Evolutionary conservation across 2,888 invertebrate genomes (phyloP), one percentile per base, ranked within the genome.

Genomic region (Drosophila affinis): DNA sequence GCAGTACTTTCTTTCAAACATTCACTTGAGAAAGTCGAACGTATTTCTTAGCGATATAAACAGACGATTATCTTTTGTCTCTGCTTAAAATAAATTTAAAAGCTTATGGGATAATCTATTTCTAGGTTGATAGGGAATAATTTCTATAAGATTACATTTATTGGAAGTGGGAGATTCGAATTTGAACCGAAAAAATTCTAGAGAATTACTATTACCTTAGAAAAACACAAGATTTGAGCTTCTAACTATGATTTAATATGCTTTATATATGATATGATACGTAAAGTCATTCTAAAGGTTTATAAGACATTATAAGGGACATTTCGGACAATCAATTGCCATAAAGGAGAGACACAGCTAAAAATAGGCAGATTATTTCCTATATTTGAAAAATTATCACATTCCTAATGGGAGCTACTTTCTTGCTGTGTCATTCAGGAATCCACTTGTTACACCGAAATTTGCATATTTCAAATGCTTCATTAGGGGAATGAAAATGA

Each of bases 391-490:
- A n/a, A 39, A 39, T 39, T 7, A n/a, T 7, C 7, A n/a, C 14
- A 39, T n/a, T n/a, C 39, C n/a, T 39, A 6, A 39, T 39, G 14
- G 14, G 2, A 14, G n/a, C 1, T 7, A 39, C 39, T 39, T 10
- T 57, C 47, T 32, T 21, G 29, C 32, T 29, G 14, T 44, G 62
- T 14, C 44, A 9, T 24, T 18, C 17, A 21, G 44, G 14, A 69
- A 58, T 69, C 34, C 67, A 71, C 56, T 63, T 72, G 73, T 71
- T 71, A 57, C 53, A 48, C 69, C 52, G 14, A 44, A 24, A 63
- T 53, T 72, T 53, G 52, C 56, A 47, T 56, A 44, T 14, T 3
- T 61, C 49, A 73, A 85, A 87, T 39, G 39, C 39, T 39, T 39
- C 39, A 39, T 39, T 39, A 39, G 39, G 39, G 39, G 7, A 39